phyloP scores from a whole-genome alignment of 2,113 vertebrate species.

The Pandion haliaetus region DNA sequence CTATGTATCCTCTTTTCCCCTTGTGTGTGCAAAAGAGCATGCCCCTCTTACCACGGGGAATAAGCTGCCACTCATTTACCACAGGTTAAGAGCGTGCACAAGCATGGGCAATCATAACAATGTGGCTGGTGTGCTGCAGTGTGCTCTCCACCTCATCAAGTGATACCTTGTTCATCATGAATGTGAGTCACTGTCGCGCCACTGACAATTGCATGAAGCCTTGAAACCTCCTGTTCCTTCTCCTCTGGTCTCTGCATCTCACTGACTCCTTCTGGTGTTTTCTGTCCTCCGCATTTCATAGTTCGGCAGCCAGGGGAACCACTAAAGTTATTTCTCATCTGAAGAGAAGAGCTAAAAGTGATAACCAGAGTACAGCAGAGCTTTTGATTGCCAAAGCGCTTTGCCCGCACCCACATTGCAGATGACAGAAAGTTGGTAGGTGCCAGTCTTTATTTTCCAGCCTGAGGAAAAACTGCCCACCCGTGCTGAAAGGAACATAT shows the following conservation, averaged over 20 bases:
- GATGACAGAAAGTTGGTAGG: not conserved
- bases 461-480: not conserved
- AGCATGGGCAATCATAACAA: not conserved
- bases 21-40: accelerated
- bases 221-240: not conserved
- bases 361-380: not conserved
- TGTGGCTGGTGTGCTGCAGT: not conserved
- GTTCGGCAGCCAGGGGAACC: not conserved
- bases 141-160: not conserved
- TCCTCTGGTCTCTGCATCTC: not conserved
- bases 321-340: not conserved
- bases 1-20: not conserved
- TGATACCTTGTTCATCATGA: not conserved
- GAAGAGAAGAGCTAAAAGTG: not conserved
- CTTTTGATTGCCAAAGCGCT: not conserved
- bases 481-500: not conserved
- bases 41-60: not conserved
- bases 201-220: not conserved
- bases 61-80: not conserved
- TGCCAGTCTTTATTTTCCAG: not conserved
- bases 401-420: not conserved
- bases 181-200: not conserved
- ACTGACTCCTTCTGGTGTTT: not conserved
- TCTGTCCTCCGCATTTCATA: not conserved
- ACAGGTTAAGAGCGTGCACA: not conserved